phyloP scores from a whole-genome alignment of 2,113 vertebrate genomes.

The Nibea albiflora region DNA sequence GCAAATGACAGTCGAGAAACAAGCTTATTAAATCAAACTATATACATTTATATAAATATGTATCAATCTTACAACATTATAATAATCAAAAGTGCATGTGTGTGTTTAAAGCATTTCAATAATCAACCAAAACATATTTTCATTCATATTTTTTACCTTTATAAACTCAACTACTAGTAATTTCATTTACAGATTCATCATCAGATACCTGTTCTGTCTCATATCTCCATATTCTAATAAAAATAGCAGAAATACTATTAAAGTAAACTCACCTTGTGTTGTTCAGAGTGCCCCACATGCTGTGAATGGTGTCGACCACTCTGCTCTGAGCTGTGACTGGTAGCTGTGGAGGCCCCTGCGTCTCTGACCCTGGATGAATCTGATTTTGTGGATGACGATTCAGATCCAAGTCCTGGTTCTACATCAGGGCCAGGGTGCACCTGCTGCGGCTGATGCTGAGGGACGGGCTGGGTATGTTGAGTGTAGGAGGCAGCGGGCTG shows the following conservation, averaged over 20 bases:
- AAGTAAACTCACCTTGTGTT: constrained; percentile 71
- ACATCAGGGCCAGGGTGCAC: constrained; percentile 15
- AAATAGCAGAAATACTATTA: neutral
- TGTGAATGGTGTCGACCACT: constrained; percentile 53
- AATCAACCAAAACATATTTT: neutral
- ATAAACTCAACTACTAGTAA: neutral
- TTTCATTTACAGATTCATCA: neutral
- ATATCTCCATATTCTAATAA: neutral
- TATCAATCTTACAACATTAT: neutral
- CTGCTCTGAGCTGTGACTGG: constrained; percentile 71
- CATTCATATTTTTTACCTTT: neutral
- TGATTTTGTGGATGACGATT: constrained; percentile 78
- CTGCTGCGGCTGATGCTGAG: constrained; percentile 31
- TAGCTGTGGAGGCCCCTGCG: constrained; percentile 42
- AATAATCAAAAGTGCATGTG: neutral
- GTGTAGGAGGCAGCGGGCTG: constrained; percentile 24
- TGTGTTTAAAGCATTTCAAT: neutral
- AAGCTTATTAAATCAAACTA: too few relatives aligned
- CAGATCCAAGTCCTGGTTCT: constrained; percentile 56
- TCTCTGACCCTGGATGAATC: constrained; percentile 72
- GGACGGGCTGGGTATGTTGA: constrained; percentile 31
- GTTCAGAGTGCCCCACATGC: constrained; percentile 41
- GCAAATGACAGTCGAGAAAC: too few relatives aligned
- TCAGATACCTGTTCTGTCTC: neutral
- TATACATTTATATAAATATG: too few relatives aligned